Percentiles rank a stretch among this genome's conserved stretches.
Evolutionary conservation across 2,113 vertebrate species (phyloP).

Genomic region (Otus sunia): DNA sequence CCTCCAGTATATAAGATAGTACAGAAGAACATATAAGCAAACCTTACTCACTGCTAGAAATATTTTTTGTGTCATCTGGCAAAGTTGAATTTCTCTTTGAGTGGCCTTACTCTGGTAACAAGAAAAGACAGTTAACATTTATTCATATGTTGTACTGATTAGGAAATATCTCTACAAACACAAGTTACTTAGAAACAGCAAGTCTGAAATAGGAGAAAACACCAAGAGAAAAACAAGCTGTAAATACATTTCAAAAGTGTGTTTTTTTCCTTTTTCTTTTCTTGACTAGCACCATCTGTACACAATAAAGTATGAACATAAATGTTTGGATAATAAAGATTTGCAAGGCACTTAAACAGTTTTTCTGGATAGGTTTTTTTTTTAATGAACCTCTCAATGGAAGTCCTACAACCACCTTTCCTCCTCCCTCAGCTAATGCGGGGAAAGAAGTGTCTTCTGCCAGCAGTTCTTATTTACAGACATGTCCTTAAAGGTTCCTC

Average conservation of each 20-base stretch:
- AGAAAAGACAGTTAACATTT: conserved; percentile 82
- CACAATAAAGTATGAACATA: conserved; percentile 83
- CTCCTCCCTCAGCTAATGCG: conserved; percentile 38
- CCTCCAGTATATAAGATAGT: not conserved
- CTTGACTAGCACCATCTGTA: conserved; percentile 90
- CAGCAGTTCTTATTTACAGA: conserved; percentile 77
- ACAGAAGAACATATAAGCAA: conserved; percentile 10
- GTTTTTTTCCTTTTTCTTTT: conserved; percentile 66
- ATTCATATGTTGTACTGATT: conserved; percentile 82
- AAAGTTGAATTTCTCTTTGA: conserved; percentile 63
- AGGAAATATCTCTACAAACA: conserved; percentile 88
- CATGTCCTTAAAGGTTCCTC: conserved; percentile 70
- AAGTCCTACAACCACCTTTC: conserved; percentile 55
- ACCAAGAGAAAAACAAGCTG: conserved; percentile 80
- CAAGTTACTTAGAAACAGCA: conserved; percentile 84
- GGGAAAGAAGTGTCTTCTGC: conserved; percentile 61
- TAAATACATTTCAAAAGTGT: conserved; percentile 75
- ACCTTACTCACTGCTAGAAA: conserved; percentile 5
- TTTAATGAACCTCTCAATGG: conserved; percentile 55
- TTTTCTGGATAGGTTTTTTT: conserved; percentile 71
- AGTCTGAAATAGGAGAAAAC: conserved; percentile 81
- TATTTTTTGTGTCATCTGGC: not conserved
- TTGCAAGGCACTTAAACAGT: conserved; percentile 97
- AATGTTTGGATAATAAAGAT: conserved; percentile 84
- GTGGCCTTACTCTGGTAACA: conserved; percentile 80